A percentile compares a stretch with the other conserved stretches of the same genome.
Evolutionary conservation across 2,113 vertebrate species (phyloP).

Genomic region (Procavia capensis): DNA sequence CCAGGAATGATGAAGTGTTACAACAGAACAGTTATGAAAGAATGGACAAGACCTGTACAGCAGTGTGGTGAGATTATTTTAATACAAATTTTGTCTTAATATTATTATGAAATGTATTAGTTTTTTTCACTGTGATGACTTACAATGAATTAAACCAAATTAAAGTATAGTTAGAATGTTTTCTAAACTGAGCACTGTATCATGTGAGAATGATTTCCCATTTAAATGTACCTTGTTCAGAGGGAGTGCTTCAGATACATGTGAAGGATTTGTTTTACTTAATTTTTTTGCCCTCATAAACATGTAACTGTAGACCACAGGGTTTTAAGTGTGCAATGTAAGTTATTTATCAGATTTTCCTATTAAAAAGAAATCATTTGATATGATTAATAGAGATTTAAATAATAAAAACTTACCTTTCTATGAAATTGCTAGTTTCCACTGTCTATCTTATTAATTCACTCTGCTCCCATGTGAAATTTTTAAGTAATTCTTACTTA

Average conservation of each 20-base stretch:
- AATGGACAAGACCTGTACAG: background rate
- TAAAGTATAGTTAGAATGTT: slow-evolving; percentile 8
- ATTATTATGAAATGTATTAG: too few relatives aligned
- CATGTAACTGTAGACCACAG: background rate
- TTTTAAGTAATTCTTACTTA: background rate
- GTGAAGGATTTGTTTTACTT: background rate
- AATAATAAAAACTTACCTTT: background rate
- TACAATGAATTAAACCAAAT: slow-evolving; percentile 5
- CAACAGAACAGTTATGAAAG: background rate
- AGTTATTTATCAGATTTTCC: slow-evolving; percentile 6
- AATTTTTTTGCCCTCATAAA: background rate
- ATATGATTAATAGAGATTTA: background rate
- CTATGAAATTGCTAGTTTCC: background rate
- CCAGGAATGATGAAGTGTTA: background rate
- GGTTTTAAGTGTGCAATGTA: background rate
- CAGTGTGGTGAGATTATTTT: background rate
- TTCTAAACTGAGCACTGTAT: background rate
- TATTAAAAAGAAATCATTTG: slow-evolving; percentile 10
- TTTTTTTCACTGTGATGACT: background rate
- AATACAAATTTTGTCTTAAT: slow-evolving; percentile 16
- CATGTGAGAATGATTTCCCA: background rate
- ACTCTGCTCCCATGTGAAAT: background rate
- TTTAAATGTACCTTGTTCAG: background rate
- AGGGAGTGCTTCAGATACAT: background rate
- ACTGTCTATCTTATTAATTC: slow-evolving; percentile 1